Evolutionary conservation across 1,140 invertebrate species (phyloP).

Genomic region (Hormaphis cornu): DNA sequence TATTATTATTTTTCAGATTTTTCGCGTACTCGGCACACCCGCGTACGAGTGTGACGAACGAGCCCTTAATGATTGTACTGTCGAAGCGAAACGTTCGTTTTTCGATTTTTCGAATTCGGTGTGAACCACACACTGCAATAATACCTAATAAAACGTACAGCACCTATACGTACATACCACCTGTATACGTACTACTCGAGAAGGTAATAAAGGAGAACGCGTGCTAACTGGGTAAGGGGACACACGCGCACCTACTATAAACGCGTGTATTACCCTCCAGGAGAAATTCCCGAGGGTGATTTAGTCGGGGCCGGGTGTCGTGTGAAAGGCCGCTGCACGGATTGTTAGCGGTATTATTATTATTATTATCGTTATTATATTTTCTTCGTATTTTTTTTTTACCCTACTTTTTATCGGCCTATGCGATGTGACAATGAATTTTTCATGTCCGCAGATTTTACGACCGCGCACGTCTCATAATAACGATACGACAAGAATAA

Average conservation of each 20-base stretch:
- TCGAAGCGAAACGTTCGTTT: too few relatives aligned
- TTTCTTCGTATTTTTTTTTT: background rate
- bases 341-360: background rate
- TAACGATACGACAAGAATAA: background rate
- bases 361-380: background rate
- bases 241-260: background rate
- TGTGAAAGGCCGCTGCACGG: background rate
- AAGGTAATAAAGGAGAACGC: slow-evolving; percentile 16
- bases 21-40: too few relatives aligned
- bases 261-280: background rate
- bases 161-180: too few relatives aligned
- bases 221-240: background rate
- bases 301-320: background rate
- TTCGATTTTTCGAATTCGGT: too few relatives aligned
- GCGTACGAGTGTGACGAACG: too few relatives aligned
- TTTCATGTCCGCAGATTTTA: background rate
- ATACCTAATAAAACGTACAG: too few relatives aligned
- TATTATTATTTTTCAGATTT: too few relatives aligned
- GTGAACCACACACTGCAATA: too few relatives aligned
- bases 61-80: too few relatives aligned
- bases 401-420: background rate
- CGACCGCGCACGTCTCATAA: background rate
- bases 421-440: background rate
- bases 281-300: slow-evolving; percentile 12
- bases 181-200: too few relatives aligned